Evolutionary conservation across 2,888 invertebrate species (phyloP).

Genomic region (Pollenia amentaria): DNA sequence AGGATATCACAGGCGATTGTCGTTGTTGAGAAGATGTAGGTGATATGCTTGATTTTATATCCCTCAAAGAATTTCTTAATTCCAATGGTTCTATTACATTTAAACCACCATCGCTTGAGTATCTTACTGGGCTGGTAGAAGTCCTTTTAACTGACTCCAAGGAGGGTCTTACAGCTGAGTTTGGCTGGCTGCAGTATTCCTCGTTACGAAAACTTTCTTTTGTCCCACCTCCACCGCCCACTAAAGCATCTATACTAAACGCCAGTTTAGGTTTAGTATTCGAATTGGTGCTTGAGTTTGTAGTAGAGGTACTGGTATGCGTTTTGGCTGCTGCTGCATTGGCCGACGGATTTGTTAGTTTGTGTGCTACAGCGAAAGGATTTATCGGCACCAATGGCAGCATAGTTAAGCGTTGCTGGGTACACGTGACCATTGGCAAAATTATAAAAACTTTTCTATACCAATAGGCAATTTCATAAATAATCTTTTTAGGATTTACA

Average conservation of each 20-base stretch:
- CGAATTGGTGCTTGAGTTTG: constrained; percentile 56
- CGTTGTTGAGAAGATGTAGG: constrained; percentile 46
- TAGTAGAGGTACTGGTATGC: constrained; percentile 64
- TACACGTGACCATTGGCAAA: constrained; percentile 84
- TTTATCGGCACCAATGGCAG: constrained; percentile 94
- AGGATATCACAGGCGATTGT: constrained; percentile 69
- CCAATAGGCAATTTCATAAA: constrained; percentile 16
- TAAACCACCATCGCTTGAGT: constrained; percentile 30
- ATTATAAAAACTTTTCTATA: constrained; percentile 16
- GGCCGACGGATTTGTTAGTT: constrained; percentile 76
- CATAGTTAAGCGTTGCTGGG: constrained; percentile 86
- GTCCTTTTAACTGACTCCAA: constrained; percentile 22
- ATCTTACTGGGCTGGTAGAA: constrained; percentile 43
- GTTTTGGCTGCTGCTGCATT: constrained; percentile 76
- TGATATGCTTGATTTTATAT: constrained; percentile 60
- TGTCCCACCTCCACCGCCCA: constrained; percentile 52
- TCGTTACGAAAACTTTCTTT: constrained; percentile 29
- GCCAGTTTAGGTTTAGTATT: constrained; percentile 95
- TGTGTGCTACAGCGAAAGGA: constrained; percentile 81
- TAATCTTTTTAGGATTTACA: constrained; percentile 8
- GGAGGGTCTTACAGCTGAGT: constrained; percentile 46
- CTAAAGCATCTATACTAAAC: constrained; percentile 94
- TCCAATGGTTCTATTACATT: constrained; percentile 77
- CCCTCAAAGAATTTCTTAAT: constrained; percentile 76
- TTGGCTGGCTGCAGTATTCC: constrained; percentile 80